A percentile compares a stretch with the other conserved stretches of the same genome.
Evolutionary conservation across 2,113 vertebrate species (phyloP).

Genomic region (Crotalus helleri): DNA sequence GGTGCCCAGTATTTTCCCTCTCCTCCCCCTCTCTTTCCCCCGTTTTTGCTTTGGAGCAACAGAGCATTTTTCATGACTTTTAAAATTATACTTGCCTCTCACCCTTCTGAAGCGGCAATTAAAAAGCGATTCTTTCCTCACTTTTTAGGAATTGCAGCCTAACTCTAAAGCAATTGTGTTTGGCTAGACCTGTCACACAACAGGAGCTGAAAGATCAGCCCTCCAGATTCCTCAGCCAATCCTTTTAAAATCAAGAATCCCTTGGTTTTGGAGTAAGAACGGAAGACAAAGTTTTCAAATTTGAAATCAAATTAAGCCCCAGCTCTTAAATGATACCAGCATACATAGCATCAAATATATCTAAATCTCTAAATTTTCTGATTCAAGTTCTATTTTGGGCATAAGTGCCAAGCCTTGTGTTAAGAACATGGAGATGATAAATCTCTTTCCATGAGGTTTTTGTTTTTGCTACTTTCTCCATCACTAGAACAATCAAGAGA

Average conservation of each 20-base stretch:
- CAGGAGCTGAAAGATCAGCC: not conserved
- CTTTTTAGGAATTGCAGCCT: not conserved
- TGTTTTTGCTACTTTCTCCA: not conserved
- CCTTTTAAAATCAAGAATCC: not conserved
- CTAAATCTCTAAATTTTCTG: not conserved
- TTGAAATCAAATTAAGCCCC: not conserved
- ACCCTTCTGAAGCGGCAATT: not conserved
- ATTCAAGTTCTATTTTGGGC: not conserved
- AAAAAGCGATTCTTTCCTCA: not conserved
- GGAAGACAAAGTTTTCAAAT: not conserved
- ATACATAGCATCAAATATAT: not conserved
- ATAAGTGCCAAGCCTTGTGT: not conserved
- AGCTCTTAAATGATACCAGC: not conserved
- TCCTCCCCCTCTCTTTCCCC: not conserved
- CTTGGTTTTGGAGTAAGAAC: not conserved
- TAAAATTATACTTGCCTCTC: not conserved
- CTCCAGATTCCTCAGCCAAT: not conserved
- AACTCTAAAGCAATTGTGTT: not conserved
- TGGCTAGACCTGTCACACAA: not conserved
- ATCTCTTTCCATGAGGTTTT: not conserved
- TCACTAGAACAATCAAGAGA: not conserved
- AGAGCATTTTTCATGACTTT: not conserved
- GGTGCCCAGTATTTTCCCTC: fast-evolving
- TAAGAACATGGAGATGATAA: too few relatives aligned
- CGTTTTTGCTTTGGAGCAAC: not conserved